These are phyloP conservation scores for Rhorus exstirpatorius DNA, from an alignment of 2,888 invertebrate genomes.

Conservation along the genomic window DNA sequence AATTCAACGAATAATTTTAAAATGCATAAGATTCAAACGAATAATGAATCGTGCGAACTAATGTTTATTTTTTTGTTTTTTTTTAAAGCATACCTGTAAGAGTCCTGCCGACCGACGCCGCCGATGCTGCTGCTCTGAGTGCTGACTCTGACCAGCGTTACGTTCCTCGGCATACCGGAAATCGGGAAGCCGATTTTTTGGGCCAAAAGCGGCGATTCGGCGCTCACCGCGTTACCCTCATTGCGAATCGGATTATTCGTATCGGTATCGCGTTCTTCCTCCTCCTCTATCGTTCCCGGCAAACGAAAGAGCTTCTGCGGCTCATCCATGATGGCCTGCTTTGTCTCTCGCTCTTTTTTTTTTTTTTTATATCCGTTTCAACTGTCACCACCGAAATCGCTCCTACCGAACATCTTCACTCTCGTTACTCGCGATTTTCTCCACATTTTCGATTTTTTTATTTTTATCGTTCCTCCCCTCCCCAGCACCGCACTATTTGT, in stretches of 20 bases:
- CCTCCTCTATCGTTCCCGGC: conserved; percentile 84
- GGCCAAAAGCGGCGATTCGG: conserved; percentile 80
- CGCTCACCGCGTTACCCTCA: conserved; percentile 71
- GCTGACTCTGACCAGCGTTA: conserved; percentile 88
- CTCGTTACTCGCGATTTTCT: conserved; percentile 63
- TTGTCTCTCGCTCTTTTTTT: conserved; percentile 17
- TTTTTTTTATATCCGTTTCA: conserved; percentile 48
- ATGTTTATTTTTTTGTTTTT: no score
- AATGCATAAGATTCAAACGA: no score
- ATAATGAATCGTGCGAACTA: background rate
- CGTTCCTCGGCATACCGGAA: conserved; percentile 81
- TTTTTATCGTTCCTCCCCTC: background rate
- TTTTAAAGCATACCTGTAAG: conserved; percentile 87
- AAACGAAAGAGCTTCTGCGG: conserved; percentile 82
- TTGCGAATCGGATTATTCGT: conserved; percentile 58
- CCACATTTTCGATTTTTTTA: conserved; percentile 46
- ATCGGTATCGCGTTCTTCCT: conserved; percentile 79
- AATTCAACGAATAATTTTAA: background rate
- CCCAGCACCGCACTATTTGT: background rate
- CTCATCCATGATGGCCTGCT: conserved; percentile 79
- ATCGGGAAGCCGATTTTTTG: conserved; percentile 72
- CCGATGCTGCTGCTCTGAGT: conserved; percentile 89
- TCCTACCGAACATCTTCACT: conserved; percentile 65
- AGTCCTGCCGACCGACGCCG: conserved; percentile 88
- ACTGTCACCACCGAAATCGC: conserved; percentile 67